Base-by-base conservation (phyloP, 2,797 vertebrate species). In the Limosa lapponica region DNA sequence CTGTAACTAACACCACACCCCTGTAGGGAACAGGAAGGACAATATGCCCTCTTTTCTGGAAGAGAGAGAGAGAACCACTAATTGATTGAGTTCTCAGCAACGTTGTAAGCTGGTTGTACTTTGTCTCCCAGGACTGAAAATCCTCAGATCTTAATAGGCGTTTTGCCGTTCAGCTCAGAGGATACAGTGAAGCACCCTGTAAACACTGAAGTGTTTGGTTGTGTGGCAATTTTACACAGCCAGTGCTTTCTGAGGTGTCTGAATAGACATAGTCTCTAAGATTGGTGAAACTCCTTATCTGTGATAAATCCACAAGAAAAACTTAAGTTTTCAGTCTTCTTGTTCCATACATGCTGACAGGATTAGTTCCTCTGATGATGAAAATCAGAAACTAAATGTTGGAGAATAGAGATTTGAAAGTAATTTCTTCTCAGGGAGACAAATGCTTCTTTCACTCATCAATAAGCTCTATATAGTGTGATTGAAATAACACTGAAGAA, bases 401-500 rank as follows among this genome's bases (percentile, higher is more conserved):
- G 39, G 36, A 57, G 90, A 81, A 72, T 5, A 41, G 46, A 93
- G n/a, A 88, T 87, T 94, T 90, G 55, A 96, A 92, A 91, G 36
- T 84, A 66, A 75, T 87, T 92, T 96, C 48, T 94, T 90, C 90
- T 93, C 72, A 16, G 82, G 20, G 49, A 95, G 91, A 93, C 62
- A 95, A 95, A 91, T 64, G 75, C 74, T 51, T 90, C 95, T 97
- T 95, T 94, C 89, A 88, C 78, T 96, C 74, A 89, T 91, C 94
- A 94, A 8, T 95, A 82, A 90, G 59, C 83, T 94, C 73, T 72
- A 89, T 82, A 69, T 20, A 74, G 17, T 87, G 52, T 69, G 52
- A 95, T 95, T 89, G 64, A 94, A 97, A 93, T 95, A 97, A 82
- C 39, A 52, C 89, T 95, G 90, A 92, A 90, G 95, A 96, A 97